Evolutionary conservation across 2,113 vertebrate genomes (phyloP), one percentile per base, ranked within the genome.

Genomic region (Irena cyanogastra): DNA sequence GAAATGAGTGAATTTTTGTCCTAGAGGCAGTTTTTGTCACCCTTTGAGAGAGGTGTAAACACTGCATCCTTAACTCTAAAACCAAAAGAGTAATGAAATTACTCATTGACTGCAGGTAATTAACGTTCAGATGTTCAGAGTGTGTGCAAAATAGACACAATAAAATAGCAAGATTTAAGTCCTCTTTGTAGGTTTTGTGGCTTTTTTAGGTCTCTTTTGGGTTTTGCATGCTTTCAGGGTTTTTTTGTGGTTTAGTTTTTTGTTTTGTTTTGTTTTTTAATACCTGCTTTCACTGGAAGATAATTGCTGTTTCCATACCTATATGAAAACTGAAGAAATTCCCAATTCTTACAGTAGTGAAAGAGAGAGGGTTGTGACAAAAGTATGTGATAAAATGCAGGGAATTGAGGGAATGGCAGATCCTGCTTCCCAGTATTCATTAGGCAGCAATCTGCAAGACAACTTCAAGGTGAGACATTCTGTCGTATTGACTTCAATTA

Each of bases 171-270:
- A 69, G 15, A 57, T 35, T 3, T 16, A 71, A 57, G 10, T n/a
- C 28, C 10, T 69, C 45, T 44, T 44, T 68, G 15, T 23, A 14
- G 10, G 8, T 20, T 78, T 53, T 44, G 18, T 22, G 11, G 15
- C 9, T 7, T 6, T 70, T 68, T 52, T 6, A 33, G 42, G 10
- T 28, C 77, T 86, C 13, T 68, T 33, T 53, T 52, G 33, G 14
- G 10, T 20, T 75, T 30, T 41, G 12, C 30, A 16, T 56, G 1
- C 6, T 64, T 64, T 37, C 1, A 1, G 16, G 2, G 10, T 30
- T 18, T 2, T 15, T 16, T 56, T 19, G 37, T 30, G 24, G 41
- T 31, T 19, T n/a, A 6, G 3, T 7, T 44, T 59, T 64, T 33
- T 14, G 3, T 19, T 24, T 24, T 2, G 4, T 24, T 35, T 35